Conservation (phyloP, 2,888 invertebrate genomes). For the Pseudococcus viburni region DNA sequence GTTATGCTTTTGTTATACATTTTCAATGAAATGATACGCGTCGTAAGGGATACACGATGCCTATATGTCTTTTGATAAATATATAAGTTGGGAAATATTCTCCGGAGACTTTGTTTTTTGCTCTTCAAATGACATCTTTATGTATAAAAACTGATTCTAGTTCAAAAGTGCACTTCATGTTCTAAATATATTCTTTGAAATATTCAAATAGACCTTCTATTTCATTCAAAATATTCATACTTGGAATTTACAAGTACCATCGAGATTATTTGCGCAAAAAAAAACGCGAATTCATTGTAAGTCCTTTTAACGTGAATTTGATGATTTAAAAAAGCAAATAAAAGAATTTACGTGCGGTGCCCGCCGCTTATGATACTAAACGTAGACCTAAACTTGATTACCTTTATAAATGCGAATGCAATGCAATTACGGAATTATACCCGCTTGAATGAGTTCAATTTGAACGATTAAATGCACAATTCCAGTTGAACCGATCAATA, state of each 20-base stretch:
- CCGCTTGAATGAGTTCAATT: not conserved
- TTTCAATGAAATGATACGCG: not conserved
- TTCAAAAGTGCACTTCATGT: not conserved
- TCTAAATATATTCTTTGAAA: not conserved
- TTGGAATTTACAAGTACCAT: not conserved
- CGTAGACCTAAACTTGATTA: not conserved
- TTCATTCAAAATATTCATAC: conserved; percentile 1
- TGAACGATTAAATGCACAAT: too few species aligned
- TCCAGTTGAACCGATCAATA: too few species aligned
- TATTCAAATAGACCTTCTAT: not conserved
- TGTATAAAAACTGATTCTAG: not conserved
- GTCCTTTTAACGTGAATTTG: not conserved
- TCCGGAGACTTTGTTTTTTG: not conserved
- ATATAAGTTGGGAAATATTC: not conserved
- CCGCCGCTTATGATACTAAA: not conserved
- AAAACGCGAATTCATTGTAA: not conserved
- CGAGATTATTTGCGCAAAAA: not conserved
- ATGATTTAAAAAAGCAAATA: not conserved
- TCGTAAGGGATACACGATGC: not conserved
- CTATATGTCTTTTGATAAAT: not conserved
- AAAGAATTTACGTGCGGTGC: not conserved
- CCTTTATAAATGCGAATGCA: not conserved
- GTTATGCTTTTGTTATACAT: not conserved
- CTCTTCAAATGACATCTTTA: not conserved
- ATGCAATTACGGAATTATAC: not conserved